Evolutionary conservation across 2,888 invertebrate genomes (phyloP).

Genomic region (Ochlodes sylvanus): DNA sequence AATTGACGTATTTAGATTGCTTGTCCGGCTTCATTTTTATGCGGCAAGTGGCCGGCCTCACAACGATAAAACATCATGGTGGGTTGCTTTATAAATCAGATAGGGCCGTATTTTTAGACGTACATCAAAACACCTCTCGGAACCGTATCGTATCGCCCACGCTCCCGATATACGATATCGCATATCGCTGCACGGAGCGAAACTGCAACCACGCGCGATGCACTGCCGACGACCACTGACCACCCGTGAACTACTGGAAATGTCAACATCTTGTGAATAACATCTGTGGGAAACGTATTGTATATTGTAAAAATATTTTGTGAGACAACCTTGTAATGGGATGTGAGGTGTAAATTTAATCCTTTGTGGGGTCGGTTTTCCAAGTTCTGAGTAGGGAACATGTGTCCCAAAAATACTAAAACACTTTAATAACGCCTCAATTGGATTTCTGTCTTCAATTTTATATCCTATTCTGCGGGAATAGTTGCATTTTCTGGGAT

Average conservation of each 20-base stretch:
- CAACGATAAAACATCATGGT: constrained; percentile 14
- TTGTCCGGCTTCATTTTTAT: neutral
- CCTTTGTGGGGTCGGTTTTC: too few relatives aligned
- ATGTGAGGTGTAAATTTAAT: too few relatives aligned
- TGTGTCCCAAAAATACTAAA: too few relatives aligned
- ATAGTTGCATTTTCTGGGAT: too few relatives aligned
- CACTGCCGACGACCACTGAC: neutral
- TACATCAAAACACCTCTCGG: constrained; percentile 30
- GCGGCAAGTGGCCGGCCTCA: neutral
- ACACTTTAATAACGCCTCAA: too few relatives aligned
- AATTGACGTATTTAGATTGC: neutral
- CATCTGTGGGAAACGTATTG: neutral
- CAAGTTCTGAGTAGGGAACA: too few relatives aligned
- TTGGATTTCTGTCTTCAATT: too few relatives aligned
- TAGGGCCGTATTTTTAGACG: constrained; percentile 22
- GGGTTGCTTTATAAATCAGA: constrained; percentile 17
- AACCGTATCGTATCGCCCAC: constrained; percentile 26
- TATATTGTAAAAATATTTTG: neutral
- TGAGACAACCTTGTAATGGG: too few relatives aligned
- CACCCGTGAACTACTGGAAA: constrained; percentile 20
- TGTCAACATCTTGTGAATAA: neutral
- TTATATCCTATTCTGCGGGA: too few relatives aligned
- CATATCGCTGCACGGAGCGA: constrained; percentile 1
- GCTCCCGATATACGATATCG: constrained; percentile 9
- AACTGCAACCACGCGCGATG: constrained; percentile 8